Evolutionary conservation across 1,140 invertebrate species (phyloP).

Genomic region (Hormaphis cornu): DNA sequence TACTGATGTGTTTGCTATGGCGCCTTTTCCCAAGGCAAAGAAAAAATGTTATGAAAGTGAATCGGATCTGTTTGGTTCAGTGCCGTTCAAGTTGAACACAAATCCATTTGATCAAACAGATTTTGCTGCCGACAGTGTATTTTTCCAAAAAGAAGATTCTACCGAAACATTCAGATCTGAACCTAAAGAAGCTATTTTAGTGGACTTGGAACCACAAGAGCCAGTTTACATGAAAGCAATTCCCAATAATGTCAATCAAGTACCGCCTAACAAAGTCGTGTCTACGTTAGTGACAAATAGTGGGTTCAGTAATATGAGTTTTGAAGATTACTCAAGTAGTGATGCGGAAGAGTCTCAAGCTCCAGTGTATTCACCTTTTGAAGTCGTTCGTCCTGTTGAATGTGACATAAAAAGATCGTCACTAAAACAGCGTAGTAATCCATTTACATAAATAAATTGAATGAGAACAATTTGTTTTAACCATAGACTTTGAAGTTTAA

Average conservation of each 20-base stretch:
- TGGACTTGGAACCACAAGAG: slow-evolving; percentile 34
- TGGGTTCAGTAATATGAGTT: slow-evolving; percentile 69
- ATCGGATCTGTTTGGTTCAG: slow-evolving; percentile 52
- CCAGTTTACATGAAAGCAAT: slow-evolving; percentile 38
- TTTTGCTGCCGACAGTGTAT: slow-evolving; percentile 34
- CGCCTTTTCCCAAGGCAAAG: slow-evolving; percentile 21
- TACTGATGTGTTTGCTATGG: slow-evolving; percentile 30
- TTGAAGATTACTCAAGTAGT: slow-evolving; percentile 64
- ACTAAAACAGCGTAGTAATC: slow-evolving; percentile 56
- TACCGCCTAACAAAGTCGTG: slow-evolving; percentile 21
- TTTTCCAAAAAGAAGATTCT: slow-evolving; percentile 23
- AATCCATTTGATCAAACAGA: slow-evolving; percentile 26
- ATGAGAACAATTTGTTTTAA: not conserved
- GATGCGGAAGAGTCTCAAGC: slow-evolving; percentile 42
- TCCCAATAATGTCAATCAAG: slow-evolving; percentile 38
- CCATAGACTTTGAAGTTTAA: not conserved
- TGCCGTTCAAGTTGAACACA: slow-evolving; percentile 50
- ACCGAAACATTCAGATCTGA: slow-evolving; percentile 22
- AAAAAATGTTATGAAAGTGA: slow-evolving; percentile 17
- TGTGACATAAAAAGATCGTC: slow-evolving; percentile 54
- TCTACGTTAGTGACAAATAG: slow-evolving; percentile 16
- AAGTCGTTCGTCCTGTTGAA: slow-evolving; percentile 49
- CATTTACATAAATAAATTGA: slow-evolving; percentile 50
- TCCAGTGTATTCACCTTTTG: slow-evolving; percentile 46
- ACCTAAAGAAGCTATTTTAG: slow-evolving; percentile 35